Percentiles rank a stretch among this genome's conserved stretches.
Evolutionary conservation across 2,113 vertebrate genomes (phyloP).

Genomic region (Sitta europaea): DNA sequence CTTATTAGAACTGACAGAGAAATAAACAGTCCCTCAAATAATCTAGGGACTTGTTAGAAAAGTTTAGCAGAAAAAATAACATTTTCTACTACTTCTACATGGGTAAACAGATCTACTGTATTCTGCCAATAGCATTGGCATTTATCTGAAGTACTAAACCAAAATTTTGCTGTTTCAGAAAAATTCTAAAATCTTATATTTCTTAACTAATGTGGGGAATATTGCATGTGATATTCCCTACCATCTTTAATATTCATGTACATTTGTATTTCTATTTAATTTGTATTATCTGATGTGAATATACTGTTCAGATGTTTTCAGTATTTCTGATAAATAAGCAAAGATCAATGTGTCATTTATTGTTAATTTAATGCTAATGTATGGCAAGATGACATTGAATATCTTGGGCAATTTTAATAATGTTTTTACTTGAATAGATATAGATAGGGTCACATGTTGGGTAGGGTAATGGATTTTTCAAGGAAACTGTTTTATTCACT

Average conservation of each 20-base stretch:
- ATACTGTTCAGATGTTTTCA: neutral
- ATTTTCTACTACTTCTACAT: neutral
- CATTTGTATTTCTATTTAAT: no score
- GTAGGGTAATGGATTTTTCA: accelerated
- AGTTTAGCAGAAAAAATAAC: neutral
- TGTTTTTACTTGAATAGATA: neutral
- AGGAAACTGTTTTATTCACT: neutral
- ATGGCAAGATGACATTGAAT: neutral
- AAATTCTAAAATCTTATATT: neutral
- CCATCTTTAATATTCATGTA: neutral
- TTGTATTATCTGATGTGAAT: neutral
- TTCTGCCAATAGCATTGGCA: neutral
- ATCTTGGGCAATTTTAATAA: neutral
- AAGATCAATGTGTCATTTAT: neutral
- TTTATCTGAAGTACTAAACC: neutral
- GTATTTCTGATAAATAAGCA: neutral
- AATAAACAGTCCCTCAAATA: neutral
- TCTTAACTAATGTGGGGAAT: neutral
- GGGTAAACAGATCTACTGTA: neutral
- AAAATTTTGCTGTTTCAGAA: neutral
- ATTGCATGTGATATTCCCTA: neutral
- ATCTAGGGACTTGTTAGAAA: neutral
- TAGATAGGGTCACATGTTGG: neutral
- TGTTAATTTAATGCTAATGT: neutral
- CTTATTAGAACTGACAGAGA: neutral